Conservation (phyloP, 2,113 vertebrate species). For the Heterochromis multidens region DNA sequence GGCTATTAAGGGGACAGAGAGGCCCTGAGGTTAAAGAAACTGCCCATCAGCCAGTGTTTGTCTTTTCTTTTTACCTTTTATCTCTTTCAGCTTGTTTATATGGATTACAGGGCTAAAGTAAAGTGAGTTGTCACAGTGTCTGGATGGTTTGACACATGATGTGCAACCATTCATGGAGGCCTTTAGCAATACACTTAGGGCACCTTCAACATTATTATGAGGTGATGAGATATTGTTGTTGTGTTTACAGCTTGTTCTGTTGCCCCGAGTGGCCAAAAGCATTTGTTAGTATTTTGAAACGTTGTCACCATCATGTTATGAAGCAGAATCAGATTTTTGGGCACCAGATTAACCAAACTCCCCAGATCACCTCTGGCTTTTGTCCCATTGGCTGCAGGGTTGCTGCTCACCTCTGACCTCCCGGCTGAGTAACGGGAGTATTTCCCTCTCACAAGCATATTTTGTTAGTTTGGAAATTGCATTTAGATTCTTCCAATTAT, state of each 20-base stretch:
- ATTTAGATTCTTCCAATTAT: neutral
- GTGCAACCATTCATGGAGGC: neutral
- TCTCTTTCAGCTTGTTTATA: slow-evolving; percentile 7
- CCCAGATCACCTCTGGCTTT: too few species aligned
- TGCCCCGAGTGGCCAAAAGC: neutral
- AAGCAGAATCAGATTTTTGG: neutral
- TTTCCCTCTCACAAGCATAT: neutral
- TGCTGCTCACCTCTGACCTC: neutral
- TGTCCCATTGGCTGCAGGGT: neutral
- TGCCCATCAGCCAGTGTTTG: slow-evolving; percentile 17
- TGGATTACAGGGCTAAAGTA: slow-evolving; percentile 11
- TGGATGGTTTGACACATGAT: neutral
- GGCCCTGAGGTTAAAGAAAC: slow-evolving; percentile 39
- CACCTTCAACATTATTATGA: neutral
- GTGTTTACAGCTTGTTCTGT: neutral
- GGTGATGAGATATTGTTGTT: neutral
- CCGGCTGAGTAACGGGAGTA: neutral
- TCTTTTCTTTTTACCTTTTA: neutral
- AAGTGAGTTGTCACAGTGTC: neutral
- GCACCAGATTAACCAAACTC: neutral
- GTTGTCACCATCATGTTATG: neutral
- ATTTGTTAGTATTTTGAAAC: neutral
- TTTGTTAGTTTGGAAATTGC: neutral
- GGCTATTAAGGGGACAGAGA: slow-evolving; percentile 18
- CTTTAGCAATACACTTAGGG: neutral